Evolutionary conservation across 2,888 invertebrate species (phyloP), one percentile per base, ranked within the genome.

Genomic region (Mimumesa dahlbomi): DNA sequence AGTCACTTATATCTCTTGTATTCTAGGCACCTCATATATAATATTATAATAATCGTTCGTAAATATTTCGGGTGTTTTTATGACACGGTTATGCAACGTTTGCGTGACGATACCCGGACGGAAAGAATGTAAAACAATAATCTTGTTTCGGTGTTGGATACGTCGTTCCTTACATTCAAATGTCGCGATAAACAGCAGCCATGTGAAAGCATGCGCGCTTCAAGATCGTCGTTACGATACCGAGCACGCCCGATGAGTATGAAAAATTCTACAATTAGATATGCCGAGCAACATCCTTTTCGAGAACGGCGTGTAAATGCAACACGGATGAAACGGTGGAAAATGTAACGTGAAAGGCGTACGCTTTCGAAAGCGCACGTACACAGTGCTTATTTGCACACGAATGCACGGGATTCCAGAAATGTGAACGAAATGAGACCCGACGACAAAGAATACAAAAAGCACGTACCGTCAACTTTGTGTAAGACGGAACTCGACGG

Each of bases 381-480:
- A 56, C 29, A 16, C 19, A n/a, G 13, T 1, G 22, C 52, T 63
- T 54, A 71, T 71, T 71, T 71, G 68, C 70, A 71, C 70, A 68
- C 52, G 68, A 71, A 71, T 63, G 62, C 34, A n/a, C 14, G 57
- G 11, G 48, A 68, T 68, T 57, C 57, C 70, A 49, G 40, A 52
- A 68, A 63, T 38, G 16, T 16, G 38, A 34, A 56, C 40, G 40
- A 67, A 46, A 66, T 38, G 61, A 34, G 13, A 58, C 31, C n/a
- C 21, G 7, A 13, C 14, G 25, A 43, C 70, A 46, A 54, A 14
- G 40, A 11, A 14, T 1, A 42, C 38, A 52, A 40, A 25, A 61
- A 29, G n/a, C 52, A 9, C n/a, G 38, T n/a, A n/a, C n/a, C n/a
- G n/a, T n/a, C 16, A n/a, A 21, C 31, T 46, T 7, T 11, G 34